These are phyloP conservation scores for Sisor rabdophorus DNA, from an alignment of 2,113 vertebrate genomes.

Conservation along the genomic window DNA sequence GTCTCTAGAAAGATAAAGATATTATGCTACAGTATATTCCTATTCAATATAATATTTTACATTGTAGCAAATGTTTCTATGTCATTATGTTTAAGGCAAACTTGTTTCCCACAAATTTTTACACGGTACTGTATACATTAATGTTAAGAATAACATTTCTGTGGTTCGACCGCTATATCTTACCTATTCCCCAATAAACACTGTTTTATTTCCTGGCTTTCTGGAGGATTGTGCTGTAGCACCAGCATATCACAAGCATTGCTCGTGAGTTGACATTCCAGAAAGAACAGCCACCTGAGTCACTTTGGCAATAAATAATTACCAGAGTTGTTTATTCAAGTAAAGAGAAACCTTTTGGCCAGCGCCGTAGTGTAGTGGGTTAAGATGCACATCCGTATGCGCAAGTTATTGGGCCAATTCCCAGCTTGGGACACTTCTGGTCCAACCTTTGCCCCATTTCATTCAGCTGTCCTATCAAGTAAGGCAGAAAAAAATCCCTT, in stretches of 20 bases:
- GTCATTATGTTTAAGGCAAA: background rate
- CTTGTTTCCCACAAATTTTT: background rate
- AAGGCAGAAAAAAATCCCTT: no score
- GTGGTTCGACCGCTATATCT: background rate
- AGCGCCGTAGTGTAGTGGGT: background rate
- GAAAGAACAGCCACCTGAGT: background rate
- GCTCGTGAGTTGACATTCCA: background rate
- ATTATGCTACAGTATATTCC: no score
- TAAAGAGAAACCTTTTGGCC: background rate
- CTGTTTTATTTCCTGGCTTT: no score
- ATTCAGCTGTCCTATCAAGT: no score
- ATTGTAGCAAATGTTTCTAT: background rate
- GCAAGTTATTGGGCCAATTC: no score
- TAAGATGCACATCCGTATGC: no score
- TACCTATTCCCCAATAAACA: no score
- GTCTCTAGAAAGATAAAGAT: no score
- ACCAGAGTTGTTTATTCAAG: background rate
- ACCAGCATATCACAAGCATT: background rate
- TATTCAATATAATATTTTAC: background rate
- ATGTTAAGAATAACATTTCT: background rate
- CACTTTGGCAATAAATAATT: constrained; percentile 36
- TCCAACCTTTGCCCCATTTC: background rate
- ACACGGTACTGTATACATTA: background rate
- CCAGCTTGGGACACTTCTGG: no score
- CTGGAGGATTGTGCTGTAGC: no score